Conservation (phyloP, 2,113 vertebrate species). For the Petrocephalus zakoni region DNA sequence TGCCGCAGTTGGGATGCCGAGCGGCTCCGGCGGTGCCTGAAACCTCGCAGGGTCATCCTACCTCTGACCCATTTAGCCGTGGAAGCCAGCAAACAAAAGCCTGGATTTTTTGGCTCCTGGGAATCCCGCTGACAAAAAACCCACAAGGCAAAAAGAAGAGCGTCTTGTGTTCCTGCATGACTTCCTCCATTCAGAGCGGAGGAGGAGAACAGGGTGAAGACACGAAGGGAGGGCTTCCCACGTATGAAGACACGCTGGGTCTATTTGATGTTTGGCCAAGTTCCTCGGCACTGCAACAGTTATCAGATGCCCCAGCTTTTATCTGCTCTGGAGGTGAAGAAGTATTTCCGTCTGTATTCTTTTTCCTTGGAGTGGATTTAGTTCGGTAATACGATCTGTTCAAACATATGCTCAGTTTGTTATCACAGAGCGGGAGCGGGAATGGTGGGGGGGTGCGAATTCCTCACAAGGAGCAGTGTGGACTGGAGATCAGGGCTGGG, state of each 20-base stretch:
- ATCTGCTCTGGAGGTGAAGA: conserved; percentile 31
- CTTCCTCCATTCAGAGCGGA: conserved; percentile 30
- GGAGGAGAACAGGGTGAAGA: neutral
- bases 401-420: conserved; percentile 19
- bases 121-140: conserved; percentile 39
- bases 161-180: conserved; percentile 26
- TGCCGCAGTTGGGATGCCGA: neutral
- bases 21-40: neutral
- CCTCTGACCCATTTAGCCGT: conserved; percentile 14
- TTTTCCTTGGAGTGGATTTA: conserved; percentile 9
- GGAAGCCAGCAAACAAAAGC: conserved; percentile 38
- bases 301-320: conserved; percentile 33
- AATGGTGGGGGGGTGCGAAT: conserved; percentile 4
- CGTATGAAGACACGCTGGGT: conserved; percentile 15
- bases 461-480: neutral
- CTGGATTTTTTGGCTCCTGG: conserved; percentile 43
- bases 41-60: neutral
- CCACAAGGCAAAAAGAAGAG: conserved; percentile 41
- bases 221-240: neutral
- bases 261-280: conserved; percentile 19
- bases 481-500: conserved; percentile 11
- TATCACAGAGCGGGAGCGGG: conserved; percentile 16
- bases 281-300: conserved; percentile 23
- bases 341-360: conserved; percentile 33
- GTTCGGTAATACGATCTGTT: conserved; percentile 16